A percentile compares a stretch with the other conserved stretches of the same genome.
These are phyloP conservation scores for Apodemia mormo DNA, from an alignment of 2,888 invertebrate species.

Conservation along the genomic window DNA sequence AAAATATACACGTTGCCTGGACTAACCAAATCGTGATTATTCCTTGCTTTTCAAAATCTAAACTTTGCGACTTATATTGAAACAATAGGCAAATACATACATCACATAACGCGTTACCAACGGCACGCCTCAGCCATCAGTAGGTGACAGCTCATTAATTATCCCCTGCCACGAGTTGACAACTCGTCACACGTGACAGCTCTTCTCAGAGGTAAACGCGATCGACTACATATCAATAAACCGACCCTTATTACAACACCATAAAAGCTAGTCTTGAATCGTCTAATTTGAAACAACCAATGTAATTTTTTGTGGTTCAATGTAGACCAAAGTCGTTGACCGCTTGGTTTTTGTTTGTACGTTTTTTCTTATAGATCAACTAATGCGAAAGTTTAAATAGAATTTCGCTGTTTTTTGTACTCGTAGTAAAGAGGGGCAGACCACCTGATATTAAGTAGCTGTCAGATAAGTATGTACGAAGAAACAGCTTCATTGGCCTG, in stretches of 20 bases:
- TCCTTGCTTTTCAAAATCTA: no score
- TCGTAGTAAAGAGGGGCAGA: not conserved
- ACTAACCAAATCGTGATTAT: no score
- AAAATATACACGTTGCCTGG: no score
- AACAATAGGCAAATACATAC: constrained; percentile 13
- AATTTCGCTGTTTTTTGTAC: constrained; percentile 4
- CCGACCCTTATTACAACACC: not conserved
- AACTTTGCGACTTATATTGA: no score
- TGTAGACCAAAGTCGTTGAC: constrained; percentile 15
- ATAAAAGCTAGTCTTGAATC: not conserved
- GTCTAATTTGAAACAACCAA: constrained; percentile 1
- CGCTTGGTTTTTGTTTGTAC: constrained; percentile 5
- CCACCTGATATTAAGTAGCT: constrained; percentile 8
- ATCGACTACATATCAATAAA: not conserved
- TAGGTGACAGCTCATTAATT: constrained; percentile 55
- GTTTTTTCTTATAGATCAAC: constrained; percentile 2
- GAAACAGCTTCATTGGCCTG: constrained; percentile 3
- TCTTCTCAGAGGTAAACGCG: constrained; percentile 32
- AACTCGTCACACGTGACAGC: constrained; percentile 51
- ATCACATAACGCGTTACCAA: not conserved
- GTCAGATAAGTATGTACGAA: not conserved
- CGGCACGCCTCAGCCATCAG: constrained; percentile 33
- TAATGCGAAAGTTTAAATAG: constrained; percentile 16
- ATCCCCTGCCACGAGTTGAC: constrained; percentile 59
- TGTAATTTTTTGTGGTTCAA: constrained; percentile 12